A percentile compares a stretch with the other conserved stretches of the same genome.
phyloP scores from a whole-genome alignment of 2,113 vertebrate species.

The Paratilapia polleni region DNA sequence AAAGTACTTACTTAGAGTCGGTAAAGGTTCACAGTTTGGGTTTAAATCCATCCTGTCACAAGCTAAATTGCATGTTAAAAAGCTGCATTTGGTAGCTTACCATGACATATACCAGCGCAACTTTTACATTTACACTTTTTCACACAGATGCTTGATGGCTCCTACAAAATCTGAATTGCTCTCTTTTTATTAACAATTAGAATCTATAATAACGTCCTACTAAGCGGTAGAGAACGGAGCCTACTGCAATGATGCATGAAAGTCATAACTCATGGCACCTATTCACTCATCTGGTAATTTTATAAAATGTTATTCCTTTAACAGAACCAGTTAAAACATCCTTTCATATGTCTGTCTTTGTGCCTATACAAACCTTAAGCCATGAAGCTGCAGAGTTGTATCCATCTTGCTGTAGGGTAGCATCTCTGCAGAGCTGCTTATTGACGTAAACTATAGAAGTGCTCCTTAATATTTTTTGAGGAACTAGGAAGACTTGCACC shows the following conservation, averaged over 20 bases:
- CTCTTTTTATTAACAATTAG: not conserved
- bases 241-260: not conserved
- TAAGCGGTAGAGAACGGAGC: not conserved
- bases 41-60: not conserved
- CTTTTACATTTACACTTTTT: not conserved
- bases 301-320: not conserved
- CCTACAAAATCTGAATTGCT: not conserved
- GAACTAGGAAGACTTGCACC: not conserved
- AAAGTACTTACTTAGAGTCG: not conserved
- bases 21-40: not conserved
- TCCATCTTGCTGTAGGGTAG: not conserved
- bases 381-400: not conserved
- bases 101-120: no score
- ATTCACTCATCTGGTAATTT: not conserved
- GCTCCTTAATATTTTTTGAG: not conserved
- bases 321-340: not conserved
- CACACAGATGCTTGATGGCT: not conserved
- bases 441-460: not conserved
- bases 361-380: not conserved
- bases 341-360: not conserved
- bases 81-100: no score
- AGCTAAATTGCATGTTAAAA: not conserved
- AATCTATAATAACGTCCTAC: not conserved
- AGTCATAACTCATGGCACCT: not conserved
- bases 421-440: not conserved